Evolutionary conservation across 2,888 invertebrate genomes (phyloP).

Genomic region (Aspidapion aeneum): DNA sequence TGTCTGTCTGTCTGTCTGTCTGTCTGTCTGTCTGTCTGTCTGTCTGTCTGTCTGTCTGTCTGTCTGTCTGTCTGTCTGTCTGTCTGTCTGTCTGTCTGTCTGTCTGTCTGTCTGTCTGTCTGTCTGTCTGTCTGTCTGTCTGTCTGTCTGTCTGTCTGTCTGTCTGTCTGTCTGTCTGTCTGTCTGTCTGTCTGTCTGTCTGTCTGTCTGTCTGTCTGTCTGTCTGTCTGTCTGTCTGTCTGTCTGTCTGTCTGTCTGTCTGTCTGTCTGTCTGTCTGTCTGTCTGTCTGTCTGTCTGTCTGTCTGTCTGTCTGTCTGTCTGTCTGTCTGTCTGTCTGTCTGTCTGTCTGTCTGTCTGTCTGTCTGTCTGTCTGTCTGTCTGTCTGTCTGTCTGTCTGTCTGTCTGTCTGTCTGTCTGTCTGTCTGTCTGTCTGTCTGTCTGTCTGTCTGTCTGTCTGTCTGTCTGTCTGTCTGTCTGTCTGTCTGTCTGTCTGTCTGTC

Average conservation of each 20-base stretch:
- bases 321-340: no score
- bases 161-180: constrained; percentile 17
- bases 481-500: not conserved
- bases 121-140: constrained; percentile 17
- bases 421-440: not conserved
- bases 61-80: no score
- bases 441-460: not conserved
- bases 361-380: constrained; percentile 8
- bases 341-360: not conserved
- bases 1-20: no score
- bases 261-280: no score
- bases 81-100: constrained; percentile 4
- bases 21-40: no score
- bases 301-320: no score
- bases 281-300: no score
- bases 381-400: constrained; percentile 6
- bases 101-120: constrained; percentile 14
- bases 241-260: no score
- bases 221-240: no score
- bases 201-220: no score
- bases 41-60: no score
- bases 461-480: not conserved
- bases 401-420: not conserved
- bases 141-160: constrained; percentile 17
- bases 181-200: constrained; percentile 15